Percentiles rank a stretch among this genome's conserved stretches.
Conservation (phyloP, 35 echinoderm and acorn worm species). For the Ophioderma brevispina region DNA sequence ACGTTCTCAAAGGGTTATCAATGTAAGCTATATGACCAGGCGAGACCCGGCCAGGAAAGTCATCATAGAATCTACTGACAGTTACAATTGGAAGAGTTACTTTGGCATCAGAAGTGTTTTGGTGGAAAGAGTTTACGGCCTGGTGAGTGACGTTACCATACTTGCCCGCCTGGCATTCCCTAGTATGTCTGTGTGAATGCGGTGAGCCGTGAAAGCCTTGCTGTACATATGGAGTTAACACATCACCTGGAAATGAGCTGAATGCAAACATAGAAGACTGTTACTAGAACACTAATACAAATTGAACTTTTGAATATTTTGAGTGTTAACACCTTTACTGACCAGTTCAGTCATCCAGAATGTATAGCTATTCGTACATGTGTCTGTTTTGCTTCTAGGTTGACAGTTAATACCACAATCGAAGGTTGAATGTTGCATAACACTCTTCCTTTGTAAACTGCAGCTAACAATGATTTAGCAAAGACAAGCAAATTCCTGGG, state of each 20-base stretch:
- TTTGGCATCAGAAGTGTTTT: not conserved
- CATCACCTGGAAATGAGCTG: slow-evolving; percentile 10
- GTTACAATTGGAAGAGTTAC: slow-evolving; percentile 54
- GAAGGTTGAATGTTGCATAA: no score
- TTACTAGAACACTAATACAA: no score
- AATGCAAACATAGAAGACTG: not conserved
- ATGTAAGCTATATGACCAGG: slow-evolving; percentile 45
- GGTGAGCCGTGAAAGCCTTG: slow-evolving; percentile 67
- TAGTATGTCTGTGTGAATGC: slow-evolving; percentile 60
- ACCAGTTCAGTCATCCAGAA: no score
- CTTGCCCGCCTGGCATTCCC: slow-evolving; percentile 79
- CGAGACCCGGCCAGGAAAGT: not conserved
- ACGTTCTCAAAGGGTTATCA: slow-evolving; percentile 49
- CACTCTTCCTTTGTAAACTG: no score
- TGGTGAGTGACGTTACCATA: slow-evolving; percentile 91
- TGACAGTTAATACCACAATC: no score
- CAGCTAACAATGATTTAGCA: no score
- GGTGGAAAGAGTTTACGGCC: slow-evolving; percentile 34
- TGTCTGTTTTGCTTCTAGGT: no score
- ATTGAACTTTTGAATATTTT: no score
- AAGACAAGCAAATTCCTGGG: no score
- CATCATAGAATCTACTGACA: slow-evolving; percentile 55
- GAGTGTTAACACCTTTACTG: no score
- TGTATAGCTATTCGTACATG: no score
- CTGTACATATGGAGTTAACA: slow-evolving; percentile 49